Evolutionary conservation across 1,140 invertebrate species (phyloP).

Genomic region (Pseudomyrmex gracilis): DNA sequence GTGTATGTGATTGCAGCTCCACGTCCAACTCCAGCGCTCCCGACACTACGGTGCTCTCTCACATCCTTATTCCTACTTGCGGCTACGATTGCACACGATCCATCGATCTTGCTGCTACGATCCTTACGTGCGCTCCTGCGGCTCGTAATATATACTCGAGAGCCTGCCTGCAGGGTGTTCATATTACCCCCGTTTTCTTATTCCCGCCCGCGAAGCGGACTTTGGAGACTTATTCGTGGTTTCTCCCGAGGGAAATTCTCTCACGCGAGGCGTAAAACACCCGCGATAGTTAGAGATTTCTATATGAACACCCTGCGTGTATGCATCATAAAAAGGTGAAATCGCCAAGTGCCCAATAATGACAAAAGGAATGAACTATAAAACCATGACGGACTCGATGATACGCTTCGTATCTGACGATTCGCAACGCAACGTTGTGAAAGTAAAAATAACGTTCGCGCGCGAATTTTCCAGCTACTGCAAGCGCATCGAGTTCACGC

Average conservation of each 20-base stretch:
- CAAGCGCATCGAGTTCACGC: slow-evolving; percentile 1
- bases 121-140: slow-evolving; percentile 71
- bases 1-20: slow-evolving; percentile 79
- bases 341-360: slow-evolving; percentile 54
- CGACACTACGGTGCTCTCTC: slow-evolving; percentile 83
- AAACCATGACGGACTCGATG: slow-evolving; percentile 42
- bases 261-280: not conserved
- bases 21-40: slow-evolving; percentile 84
- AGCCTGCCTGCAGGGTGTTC: slow-evolving; percentile 36
- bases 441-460: not conserved
- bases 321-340: slow-evolving; percentile 55
- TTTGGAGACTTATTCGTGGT: not conserved
- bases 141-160: slow-evolving; percentile 66
- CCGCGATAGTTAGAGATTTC: not conserved
- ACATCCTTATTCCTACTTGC: slow-evolving; percentile 71
- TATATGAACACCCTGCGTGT: slow-evolving; percentile 58
- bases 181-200: slow-evolving; percentile 13
- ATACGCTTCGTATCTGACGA: slow-evolving; percentile 27
- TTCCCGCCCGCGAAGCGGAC: not conserved
- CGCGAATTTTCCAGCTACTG: slow-evolving; percentile 12
- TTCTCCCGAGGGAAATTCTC: too few relatives aligned
- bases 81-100: slow-evolving; percentile 60
- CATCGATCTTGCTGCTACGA: slow-evolving; percentile 80
- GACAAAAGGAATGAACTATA: slow-evolving; percentile 43
- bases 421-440: slow-evolving; percentile 1